These are phyloP conservation scores for Congeria kusceri DNA, from an alignment of 2,888 invertebrate species.

Conservation along the genomic window DNA sequence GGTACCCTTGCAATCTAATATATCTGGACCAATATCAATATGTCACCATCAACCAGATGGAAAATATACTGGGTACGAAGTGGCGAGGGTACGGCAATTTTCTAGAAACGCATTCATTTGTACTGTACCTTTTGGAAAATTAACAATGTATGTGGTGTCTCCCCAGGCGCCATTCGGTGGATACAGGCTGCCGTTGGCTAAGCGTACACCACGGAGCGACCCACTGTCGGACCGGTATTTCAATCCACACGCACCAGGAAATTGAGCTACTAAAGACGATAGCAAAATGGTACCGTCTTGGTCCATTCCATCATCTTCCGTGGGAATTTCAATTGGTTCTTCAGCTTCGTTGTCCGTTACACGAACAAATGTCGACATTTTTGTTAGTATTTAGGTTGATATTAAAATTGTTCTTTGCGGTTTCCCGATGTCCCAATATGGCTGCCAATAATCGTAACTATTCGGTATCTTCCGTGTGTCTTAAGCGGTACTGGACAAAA, in stretches of 20 bases:
- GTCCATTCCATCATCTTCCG: constrained; percentile 91
- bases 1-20: too few relatives aligned
- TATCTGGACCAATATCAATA: too few relatives aligned
- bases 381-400: background rate
- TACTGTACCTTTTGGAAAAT: constrained; percentile 87
- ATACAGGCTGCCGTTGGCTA: constrained; percentile 95
- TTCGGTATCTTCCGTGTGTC: too few relatives aligned
- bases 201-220: constrained; percentile 87
- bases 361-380: constrained; percentile 89
- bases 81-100: too few relatives aligned
- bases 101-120: too few relatives aligned
- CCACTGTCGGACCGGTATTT: constrained; percentile 95
- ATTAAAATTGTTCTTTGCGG: too few relatives aligned
- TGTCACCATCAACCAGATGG: too few relatives aligned
- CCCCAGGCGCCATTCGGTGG: constrained; percentile 94
- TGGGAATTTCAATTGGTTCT: constrained; percentile 97
- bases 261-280: constrained; percentile 97
- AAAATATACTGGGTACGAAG: too few relatives aligned
- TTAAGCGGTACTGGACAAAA: too few relatives aligned
- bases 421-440: too few relatives aligned
- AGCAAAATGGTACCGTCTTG: constrained; percentile 92
- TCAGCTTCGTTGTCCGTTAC: constrained; percentile 96
- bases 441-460: too few relatives aligned
- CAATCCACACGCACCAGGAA: constrained; percentile 98
- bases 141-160: constrained; percentile 88